Evolutionary conservation across 2,113 vertebrate species (phyloP), one percentile per base, ranked within the genome.

Genomic region (Toxostoma redivivum): DNA sequence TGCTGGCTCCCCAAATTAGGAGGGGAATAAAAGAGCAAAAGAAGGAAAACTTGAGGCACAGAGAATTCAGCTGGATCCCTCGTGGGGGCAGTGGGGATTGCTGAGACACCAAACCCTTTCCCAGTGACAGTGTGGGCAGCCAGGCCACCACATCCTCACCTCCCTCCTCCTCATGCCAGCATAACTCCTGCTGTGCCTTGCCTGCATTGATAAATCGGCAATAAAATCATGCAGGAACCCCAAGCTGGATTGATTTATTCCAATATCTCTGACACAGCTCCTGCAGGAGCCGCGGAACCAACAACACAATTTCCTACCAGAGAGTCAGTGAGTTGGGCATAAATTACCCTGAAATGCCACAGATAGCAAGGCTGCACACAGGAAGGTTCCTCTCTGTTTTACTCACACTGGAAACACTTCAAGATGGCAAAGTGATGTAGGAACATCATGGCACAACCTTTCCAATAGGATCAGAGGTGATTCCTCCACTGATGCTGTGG

Each of bases 321-420:
- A 53, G 83, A 87, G 79, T 86, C 30, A 7, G 79, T 0, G 18
- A 74, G 93, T 13, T 4, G 12, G 89, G 62, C 45, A 90, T 97
- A 94, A 97, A 97, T 97, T 93, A 95, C 7, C 2, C 86, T 88
- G 86, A 96, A 97, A 95, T 95, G 96, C 95, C 97, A 95, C 40
- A 83, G 91, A 79, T 95, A 97, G 97, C 47, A 78, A 97, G 86
- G 65, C 79, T 56, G 73, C 82, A 12, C 79, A 81, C 16, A 6
- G 8, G 12, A 74, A 58, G 92, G 88, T 89, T 93, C 71, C 57
- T 95, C 65, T 96, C 51, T 30, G 30, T 42, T 79, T 71, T 74
- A 53, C 80, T 70, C 21, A 21, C 50, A 30, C 2, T 11, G 85
- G 78, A 90, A 93, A 83, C 9, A 15, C 93, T 95, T 78, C 23